phyloP scores from a whole-genome alignment of 2,113 vertebrate genomes.

The Dasyprocta punctata region DNA sequence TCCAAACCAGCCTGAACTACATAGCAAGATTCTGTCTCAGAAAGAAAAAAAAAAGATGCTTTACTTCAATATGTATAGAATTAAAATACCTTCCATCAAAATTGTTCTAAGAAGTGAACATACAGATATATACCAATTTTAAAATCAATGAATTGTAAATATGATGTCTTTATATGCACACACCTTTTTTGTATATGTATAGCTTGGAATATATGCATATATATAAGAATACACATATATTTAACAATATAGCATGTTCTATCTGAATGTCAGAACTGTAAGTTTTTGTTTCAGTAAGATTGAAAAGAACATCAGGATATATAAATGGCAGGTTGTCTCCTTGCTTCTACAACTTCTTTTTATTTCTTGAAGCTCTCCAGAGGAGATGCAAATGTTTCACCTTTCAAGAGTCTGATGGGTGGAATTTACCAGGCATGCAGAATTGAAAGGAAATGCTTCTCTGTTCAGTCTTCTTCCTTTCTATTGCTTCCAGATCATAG shows the following conservation, averaged over 20 bases:
- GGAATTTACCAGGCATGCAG: background rate
- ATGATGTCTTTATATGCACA: background rate
- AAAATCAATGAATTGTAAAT: background rate
- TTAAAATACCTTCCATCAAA: background rate
- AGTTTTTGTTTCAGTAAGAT: constrained; percentile 1
- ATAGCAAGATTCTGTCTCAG: too few species aligned
- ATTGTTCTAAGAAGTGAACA: background rate
- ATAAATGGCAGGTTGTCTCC: background rate
- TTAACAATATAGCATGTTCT: background rate
- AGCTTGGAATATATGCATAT: background rate
- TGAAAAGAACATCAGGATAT: background rate
- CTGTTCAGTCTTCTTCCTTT: background rate
- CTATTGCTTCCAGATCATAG: background rate
- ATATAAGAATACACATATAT: background rate
- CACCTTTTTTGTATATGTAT: background rate
- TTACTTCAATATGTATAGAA: background rate
- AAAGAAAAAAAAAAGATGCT: background rate
- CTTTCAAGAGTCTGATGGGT: background rate
- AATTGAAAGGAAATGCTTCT: background rate
- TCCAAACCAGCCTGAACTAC: too few species aligned
- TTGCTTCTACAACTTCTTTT: background rate
- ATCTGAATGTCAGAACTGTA: background rate
- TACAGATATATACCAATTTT: background rate
- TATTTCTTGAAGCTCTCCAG: background rate
- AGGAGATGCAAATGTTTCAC: background rate